Evolutionary conservation across 2,797 vertebrate genomes (phyloP).

Genomic region (Anniella stebbinsi): DNA sequence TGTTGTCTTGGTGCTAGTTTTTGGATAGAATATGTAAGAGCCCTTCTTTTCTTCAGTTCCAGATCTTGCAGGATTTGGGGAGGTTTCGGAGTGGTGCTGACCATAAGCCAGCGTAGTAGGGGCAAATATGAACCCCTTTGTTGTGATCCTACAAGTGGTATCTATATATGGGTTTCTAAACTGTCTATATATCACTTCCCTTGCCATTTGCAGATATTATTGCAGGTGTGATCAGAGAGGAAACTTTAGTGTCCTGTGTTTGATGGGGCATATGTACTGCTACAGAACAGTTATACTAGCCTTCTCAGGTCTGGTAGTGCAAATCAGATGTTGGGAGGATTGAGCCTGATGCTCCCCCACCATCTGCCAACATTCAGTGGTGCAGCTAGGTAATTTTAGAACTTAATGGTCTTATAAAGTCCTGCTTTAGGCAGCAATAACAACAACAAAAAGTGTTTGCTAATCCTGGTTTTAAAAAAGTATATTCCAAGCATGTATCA

Average conservation of each 20-base stretch:
- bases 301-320: neutral
- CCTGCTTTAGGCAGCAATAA: no score
- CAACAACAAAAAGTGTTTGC: no score
- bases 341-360: neutral
- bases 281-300: neutral
- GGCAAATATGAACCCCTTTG: neutral
- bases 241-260: neutral
- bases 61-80: neutral
- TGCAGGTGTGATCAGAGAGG: neutral
- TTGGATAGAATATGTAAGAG: neutral
- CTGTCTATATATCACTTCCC: neutral
- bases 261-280: no score
- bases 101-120: neutral
- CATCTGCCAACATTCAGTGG: neutral
- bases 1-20: neutral
- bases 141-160: neutral
- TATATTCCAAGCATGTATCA: no score
- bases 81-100: neutral
- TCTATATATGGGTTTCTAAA: neutral
- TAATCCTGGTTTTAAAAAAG: no score
- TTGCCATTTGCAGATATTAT: neutral
- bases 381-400: no score
- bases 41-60: neutral
- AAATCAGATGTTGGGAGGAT: neutral
- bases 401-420: no score